Base-by-base conservation (phyloP, 2,113 vertebrate species). In the Stegastes partitus region DNA sequence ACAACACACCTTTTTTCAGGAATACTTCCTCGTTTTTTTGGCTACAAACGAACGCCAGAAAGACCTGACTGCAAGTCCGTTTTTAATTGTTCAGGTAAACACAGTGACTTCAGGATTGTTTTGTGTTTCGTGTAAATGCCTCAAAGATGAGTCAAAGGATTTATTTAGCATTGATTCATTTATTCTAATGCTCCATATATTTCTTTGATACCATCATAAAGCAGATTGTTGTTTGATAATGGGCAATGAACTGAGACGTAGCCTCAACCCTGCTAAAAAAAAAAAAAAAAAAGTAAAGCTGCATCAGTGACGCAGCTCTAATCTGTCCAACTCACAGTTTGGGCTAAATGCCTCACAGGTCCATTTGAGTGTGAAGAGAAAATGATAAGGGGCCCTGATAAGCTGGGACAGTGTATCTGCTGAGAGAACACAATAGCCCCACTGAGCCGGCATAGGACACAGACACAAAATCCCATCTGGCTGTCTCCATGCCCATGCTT, bases 361-460 rank as follows among this genome's bases (percentile, higher is more conserved):
- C 68, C 65, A 82, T 91, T 90, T 92, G 89, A 91, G 79, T 88
- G 81, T 86, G 80, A 82, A 79, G 66, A 67, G 73, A 79, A 70
- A 67, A 23, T 77, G 90, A 92, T 93, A 92, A 92, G 83, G 45
- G 54, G 1, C 1, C 19, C 61, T 79, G 90, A 92, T 92, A 91
- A 91, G 55, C 73, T 42, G 68, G 64, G 16, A 85, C 86, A 83
- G 68, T 67, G 58, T 88, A 88, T 91, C 89, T 86, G 25, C 76
- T 68, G 75, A 65, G 77, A 67, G 73, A 89, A 90, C 71, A 93
- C 90, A 94, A 93, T 92, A 79, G 81, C 47, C 78, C 68, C 59
- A 92, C 63, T 93, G 79, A 90, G 58, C 58, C 56, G 68, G 45
- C 57, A 75, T 26, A 22, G 80, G 65, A 63, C 75, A 79, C 73